Evolutionary conservation across 2,797 vertebrate genomes (phyloP), one percentile per base, ranked within the genome.

Genomic region (Sandelia bainsii): DNA sequence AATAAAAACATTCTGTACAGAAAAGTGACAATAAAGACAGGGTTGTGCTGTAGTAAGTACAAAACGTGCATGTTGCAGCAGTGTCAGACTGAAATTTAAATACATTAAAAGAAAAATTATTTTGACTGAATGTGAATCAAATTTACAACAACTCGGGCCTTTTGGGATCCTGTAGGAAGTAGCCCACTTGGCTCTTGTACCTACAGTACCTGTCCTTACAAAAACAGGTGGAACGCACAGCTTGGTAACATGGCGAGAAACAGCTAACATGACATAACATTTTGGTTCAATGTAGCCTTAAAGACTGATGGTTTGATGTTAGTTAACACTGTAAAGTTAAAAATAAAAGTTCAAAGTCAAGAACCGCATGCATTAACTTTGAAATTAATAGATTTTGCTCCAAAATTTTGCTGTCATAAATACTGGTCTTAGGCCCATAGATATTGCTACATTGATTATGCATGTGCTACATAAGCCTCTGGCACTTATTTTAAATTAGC

Each of bases 1-100:
- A 37, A 58, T 34, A 46, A 46, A 32, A 73, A 72, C 37, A 67
- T 74, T 73, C 25, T 79, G 79, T 76, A 71, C 62, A 68, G 29
- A 70, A 49, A 81, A 69, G 40, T 23, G 50, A 56, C 68, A 62
- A 48, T 39, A 27, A 63, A 70, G 53, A 62, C 72, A 7, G 19
- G 7, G 17, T 25, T 46, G 52, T 61, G 45, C 14, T 58, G 27
- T 4, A 8, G 8, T 7, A 49, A 52, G 20, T 75, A 25, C 53
- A 16, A 62, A 80, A 76, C 62, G 49, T 29, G 22, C 5, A 58
- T 58, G 37, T 52, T 65, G 8, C 19, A 66, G 56, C 32, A 34
- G 17, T 20, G 8, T 50, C 27, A 48, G 66, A 42, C 32, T 79
- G 59, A 72, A 52, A 62, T 9, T 10, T 23, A 75, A 65, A 69